These are phyloP conservation scores for Larimichthys polyactis DNA, from an alignment of 2,113 vertebrate species.

Conservation along the genomic window DNA sequence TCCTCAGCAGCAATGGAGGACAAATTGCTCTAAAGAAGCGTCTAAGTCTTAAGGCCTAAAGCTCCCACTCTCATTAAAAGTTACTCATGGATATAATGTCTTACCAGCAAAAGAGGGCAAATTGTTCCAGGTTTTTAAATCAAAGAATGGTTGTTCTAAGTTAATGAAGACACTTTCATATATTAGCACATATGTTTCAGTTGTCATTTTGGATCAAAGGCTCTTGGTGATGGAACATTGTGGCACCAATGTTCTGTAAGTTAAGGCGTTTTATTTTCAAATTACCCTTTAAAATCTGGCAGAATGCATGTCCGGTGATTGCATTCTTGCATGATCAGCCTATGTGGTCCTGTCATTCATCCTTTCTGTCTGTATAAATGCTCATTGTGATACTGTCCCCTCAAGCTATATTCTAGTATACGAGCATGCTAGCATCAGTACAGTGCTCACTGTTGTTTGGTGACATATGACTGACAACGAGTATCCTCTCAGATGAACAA, in stretches of 20 bases:
- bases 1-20: constrained; percentile 58
- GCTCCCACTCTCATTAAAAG: constrained; percentile 67
- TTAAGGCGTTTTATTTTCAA: constrained; percentile 40
- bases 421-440: constrained; percentile 55
- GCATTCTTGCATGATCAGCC: constrained; percentile 62
- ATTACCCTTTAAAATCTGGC: constrained; percentile 46
- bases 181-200: constrained; percentile 27
- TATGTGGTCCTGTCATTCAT: constrained; percentile 71
- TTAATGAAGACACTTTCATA: constrained; percentile 28
- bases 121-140: constrained; percentile 62
- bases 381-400: constrained; percentile 67
- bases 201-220: constrained; percentile 40
- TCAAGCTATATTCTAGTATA: constrained; percentile 64
- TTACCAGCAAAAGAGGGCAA: constrained; percentile 52
- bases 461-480: constrained; percentile 62
- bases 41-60: constrained; percentile 67
- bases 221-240: constrained; percentile 29
- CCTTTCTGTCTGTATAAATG: constrained; percentile 63
- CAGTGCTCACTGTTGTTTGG: constrained; percentile 74
- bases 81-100: constrained; percentile 63
- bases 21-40: constrained; percentile 67
- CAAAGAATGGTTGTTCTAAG: constrained; percentile 32
- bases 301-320: constrained; percentile 51
- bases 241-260: constrained; percentile 33
- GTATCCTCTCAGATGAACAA: constrained; percentile 65